Conservation (phyloP, 2,888 invertebrate genomes). For the Chloromyia formosa region DNA sequence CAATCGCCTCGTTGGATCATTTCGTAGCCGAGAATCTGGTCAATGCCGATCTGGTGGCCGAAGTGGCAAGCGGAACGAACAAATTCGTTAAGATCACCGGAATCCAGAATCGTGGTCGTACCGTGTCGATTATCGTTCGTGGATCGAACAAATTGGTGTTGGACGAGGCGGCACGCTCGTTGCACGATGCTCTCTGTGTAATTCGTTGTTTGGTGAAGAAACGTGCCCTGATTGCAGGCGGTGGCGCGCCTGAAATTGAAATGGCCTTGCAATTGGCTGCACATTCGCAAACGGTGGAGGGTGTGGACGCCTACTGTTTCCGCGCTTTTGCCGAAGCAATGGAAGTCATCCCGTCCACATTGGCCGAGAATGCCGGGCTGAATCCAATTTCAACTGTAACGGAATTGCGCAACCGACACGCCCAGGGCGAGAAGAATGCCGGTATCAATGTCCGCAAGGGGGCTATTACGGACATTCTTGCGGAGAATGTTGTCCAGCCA, state of each 20-base stretch:
- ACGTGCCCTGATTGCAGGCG: conserved; percentile 91
- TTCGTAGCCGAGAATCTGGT: conserved; percentile 93
- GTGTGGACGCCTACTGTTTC: conserved; percentile 95
- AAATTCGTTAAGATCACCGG: conserved; percentile 94
- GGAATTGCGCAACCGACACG: conserved; percentile 93
- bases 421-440: conserved; percentile 82
- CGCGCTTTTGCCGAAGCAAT: conserved; percentile 95
- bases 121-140: conserved; percentile 91
- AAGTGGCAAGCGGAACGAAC: conserved; percentile 85
- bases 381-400: conserved; percentile 96
- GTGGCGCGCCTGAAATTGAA: conserved; percentile 98
- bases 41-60: conserved; percentile 92
- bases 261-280: conserved; percentile 85
- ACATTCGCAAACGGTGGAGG: conserved; percentile 83
- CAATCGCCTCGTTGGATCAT: conserved; percentile 98
- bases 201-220: conserved; percentile 97
- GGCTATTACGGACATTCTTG: conserved; percentile 94
- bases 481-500: conserved; percentile 97
- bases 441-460: conserved; percentile 98
- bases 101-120: conserved; percentile 85
- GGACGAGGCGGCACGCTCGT: conserved; percentile 89
- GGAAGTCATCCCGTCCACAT: conserved; percentile 90
- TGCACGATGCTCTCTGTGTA: conserved; percentile 90
- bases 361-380: conserved; percentile 88
- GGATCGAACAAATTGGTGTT: conserved; percentile 86